A percentile compares a stretch with the other conserved stretches of the same genome.
phyloP scores from a whole-genome alignment of 2,888 invertebrate species.

The Ennomos fuscantarius region DNA sequence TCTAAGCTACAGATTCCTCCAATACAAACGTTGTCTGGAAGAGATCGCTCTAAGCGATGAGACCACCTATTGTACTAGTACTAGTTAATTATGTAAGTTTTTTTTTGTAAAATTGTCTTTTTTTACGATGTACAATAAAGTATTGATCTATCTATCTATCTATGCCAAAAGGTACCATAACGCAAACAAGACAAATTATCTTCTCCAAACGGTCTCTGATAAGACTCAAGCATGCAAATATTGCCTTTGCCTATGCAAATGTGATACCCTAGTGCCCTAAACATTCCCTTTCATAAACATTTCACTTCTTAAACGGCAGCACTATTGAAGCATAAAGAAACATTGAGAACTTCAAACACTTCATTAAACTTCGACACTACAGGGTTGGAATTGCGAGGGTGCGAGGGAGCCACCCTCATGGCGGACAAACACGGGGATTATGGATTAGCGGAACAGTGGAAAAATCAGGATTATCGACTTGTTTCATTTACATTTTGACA shows the following conservation, averaged over 20 bases:
- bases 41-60: too few species aligned
- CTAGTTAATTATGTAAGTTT: too few species aligned
- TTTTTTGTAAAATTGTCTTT: too few species aligned
- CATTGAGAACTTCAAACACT: constrained; percentile 28
- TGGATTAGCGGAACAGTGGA: constrained; percentile 18
- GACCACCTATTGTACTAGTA: too few species aligned
- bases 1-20: too few species aligned
- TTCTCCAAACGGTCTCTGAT: not conserved
- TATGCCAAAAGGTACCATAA: too few species aligned
- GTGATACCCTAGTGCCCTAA: constrained; percentile 7
- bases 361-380: constrained; percentile 26
- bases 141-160: too few species aligned
- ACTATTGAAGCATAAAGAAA: constrained; percentile 24
- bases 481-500: constrained; percentile 16
- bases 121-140: too few species aligned
- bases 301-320: constrained; percentile 24
- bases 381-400: constrained; percentile 4
- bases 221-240: constrained; percentile 9
- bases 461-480: constrained; percentile 24
- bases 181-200: too few species aligned
- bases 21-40: too few species aligned
- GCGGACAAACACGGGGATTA: constrained; percentile 24
- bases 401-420: constrained; percentile 14
- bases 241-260: constrained; percentile 14
- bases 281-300: not conserved